phyloP scores from a whole-genome alignment of 1,140 invertebrate species.

The Conus betulinus region DNA sequence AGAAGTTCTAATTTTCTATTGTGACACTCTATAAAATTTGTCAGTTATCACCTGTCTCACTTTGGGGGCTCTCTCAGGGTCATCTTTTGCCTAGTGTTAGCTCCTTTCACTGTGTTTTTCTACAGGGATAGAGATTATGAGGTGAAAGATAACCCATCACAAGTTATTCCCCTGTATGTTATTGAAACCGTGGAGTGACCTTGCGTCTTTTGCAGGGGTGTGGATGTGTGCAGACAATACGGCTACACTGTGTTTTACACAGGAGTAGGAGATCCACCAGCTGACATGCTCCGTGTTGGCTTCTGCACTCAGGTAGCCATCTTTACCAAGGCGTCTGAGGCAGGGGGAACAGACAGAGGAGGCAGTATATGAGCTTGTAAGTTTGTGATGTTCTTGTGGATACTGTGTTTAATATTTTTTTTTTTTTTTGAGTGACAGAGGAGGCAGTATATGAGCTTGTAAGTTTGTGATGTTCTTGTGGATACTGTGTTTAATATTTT shows the following conservation, averaged over 20 bases:
- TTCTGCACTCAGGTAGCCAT: conserved; percentile 69
- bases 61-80: no score
- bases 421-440: background rate
- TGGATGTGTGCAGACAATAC: conserved; percentile 49
- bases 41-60: no score
- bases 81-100: no score
- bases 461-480: background rate
- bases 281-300: conserved; percentile 52
- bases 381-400: background rate
- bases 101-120: no score
- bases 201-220: conserved; percentile 59
- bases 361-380: conserved; percentile 21
- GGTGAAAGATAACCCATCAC: no score
- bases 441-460: no score
- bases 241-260: conserved; percentile 62
- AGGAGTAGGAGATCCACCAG: conserved; percentile 66
- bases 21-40: no score
- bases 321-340: conserved; percentile 45
- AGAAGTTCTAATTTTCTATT: no score
- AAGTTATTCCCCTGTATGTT: no score
- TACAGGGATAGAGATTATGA: no score
- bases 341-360: background rate
- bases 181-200: conserved; percentile 9
- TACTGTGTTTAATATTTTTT: background rate
- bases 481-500: background rate